Evolutionary conservation across 2,888 invertebrate genomes (phyloP), one percentile per base, ranked within the genome.

Genomic region (Microctonus aethiopoides): DNA sequence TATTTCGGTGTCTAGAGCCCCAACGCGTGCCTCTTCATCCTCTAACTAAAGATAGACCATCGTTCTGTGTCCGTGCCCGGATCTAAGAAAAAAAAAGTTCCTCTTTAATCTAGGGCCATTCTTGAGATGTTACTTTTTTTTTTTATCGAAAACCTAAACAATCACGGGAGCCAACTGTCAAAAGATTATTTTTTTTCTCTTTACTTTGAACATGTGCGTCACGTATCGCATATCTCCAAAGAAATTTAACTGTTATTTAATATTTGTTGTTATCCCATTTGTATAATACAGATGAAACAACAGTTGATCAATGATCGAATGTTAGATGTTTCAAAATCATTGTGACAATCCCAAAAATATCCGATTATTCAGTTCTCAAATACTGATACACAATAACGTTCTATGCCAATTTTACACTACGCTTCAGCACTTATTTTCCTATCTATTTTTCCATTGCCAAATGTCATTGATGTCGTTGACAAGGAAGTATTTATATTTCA

Each of bases 1-100:
- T 86, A 86, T 86, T 86, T 86, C 83, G 72, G 83, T 81, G 78
- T 79, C 79, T 80, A 78, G 79, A 79, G 81, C 77, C 78, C 79
- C 74, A 77, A 79, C 76, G 80, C 77, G 65, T 69, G 71, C 69
- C 67, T 67, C 67, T 68, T 69, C 71, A 68, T 73, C 69, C 67
- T 72, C 59, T n/a, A 59, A 71, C 82, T 82, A 83, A 83, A 82
- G 78, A 83, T 83, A 83, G 81, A 77, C 56, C 61, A 52, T 46
- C 46, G 46, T 63, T 66, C 62, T 69, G 57, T 68, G 67, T 68
- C 72, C 68, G 67, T 69, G 69, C 71, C 69, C 72, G 71, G 60
- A 57, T 60, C 68, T 68, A 68, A 72, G 70, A 72, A 71, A 74
- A 72, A 71, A 74, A 72, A 74, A 72, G 72, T 74, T 74, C 74